Base-by-base conservation (phyloP, 2,797 vertebrate genomes). In the Darevskia nairensis region DNA sequence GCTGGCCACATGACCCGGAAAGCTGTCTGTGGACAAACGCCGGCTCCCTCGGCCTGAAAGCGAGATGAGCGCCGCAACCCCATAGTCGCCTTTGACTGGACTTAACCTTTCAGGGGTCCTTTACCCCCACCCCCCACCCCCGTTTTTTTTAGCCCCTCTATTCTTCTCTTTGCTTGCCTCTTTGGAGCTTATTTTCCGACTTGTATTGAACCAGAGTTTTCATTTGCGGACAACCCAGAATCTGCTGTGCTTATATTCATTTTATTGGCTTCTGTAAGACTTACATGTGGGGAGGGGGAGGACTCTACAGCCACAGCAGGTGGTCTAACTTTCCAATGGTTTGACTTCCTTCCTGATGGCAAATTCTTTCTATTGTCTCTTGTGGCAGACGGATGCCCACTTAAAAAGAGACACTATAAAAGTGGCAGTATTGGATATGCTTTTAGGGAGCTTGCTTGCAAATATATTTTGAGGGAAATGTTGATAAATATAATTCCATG, bases 41-140 rank as follows among this genome's bases (percentile, higher is more conserved):
- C 4, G 3, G 50, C 50, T 55, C 50, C 50, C 13, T 55, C 3
- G 3, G 50, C 50, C 13, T 15, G 50, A 55, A 55, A 55, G 13
- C 0, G 1, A 0, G 50, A 55, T 55, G 50, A 1, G 13, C 50
- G 0, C 50, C 3, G 0, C 50, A 4, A 55, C 50, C 1, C 13
- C 15, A 55, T 55, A 55, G 50, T 1, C 50, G 15, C 13, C 13
- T 15, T 55, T 55, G 50, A 55, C 50, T 15, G 50, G 13, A 55
- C 50, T 55, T 55, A 55, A 55, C 50, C 3, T 2, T 55, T 11
- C 50, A 55, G 13, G 50, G 50, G 50, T 55, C 50, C 15, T 13
- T 55, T 55, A 13, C 13, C 13, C 13, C 13, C 50, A 13, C 50
- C 13, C 13, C 13, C 13, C 50, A 13, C 50, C 35, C 35, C 35